A percentile compares a stretch with the other conserved stretches of the same genome.
Conservation (phyloP, 1,140 invertebrate genomes). For the Pectinophora gossypiella region DNA sequence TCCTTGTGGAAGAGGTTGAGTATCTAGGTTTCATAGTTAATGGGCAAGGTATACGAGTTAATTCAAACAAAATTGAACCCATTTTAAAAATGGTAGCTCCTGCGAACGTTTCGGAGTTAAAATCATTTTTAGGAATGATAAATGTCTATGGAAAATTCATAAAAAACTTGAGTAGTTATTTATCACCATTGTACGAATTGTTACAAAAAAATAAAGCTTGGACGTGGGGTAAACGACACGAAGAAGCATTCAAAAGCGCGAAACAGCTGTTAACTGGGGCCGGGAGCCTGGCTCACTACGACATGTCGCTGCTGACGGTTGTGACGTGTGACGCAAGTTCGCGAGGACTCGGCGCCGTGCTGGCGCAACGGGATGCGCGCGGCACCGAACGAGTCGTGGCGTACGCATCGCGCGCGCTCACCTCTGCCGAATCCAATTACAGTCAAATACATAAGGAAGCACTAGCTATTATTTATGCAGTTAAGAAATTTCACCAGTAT, state of each 20-base stretch:
- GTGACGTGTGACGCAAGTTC: constrained; percentile 68
- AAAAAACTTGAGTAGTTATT: constrained; percentile 27
- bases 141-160: constrained; percentile 49
- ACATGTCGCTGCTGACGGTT: constrained; percentile 40
- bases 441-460: constrained; percentile 72
- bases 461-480: constrained; percentile 61
- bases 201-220: constrained; percentile 28
- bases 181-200: constrained; percentile 38
- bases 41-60: constrained; percentile 26
- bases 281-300: constrained; percentile 42
- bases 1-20: constrained; percentile 28
- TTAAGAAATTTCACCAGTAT: constrained; percentile 48
- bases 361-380: constrained; percentile 48
- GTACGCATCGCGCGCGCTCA: constrained; percentile 60
- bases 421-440: constrained; percentile 52
- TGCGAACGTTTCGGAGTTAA: constrained; percentile 23
- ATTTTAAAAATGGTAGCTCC: constrained; percentile 25
- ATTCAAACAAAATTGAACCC: constrained; percentile 31
- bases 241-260: constrained; percentile 18
- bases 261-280: constrained; percentile 18
- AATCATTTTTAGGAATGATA: constrained; percentile 13
- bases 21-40: constrained; percentile 33
- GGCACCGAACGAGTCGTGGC: constrained; percentile 18
- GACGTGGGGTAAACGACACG: constrained; percentile 19
- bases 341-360: constrained; percentile 61